Conservation (phyloP, 2,113 vertebrate species). For the Myrmophylax atrothorax region DNA sequence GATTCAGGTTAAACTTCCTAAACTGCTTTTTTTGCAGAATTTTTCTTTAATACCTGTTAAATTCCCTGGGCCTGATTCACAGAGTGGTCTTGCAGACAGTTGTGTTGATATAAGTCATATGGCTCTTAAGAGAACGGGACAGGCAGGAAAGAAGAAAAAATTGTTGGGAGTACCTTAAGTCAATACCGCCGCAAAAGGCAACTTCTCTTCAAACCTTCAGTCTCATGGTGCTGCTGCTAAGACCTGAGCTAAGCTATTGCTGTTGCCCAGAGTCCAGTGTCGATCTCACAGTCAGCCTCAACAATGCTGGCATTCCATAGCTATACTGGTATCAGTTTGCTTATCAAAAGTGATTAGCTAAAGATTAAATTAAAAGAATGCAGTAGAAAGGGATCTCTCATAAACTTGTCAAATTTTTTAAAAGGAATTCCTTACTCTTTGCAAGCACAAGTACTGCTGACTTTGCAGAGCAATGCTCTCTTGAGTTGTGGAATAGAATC, state of each 20-base stretch:
- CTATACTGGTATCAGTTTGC: not conserved
- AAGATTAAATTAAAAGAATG: not conserved
- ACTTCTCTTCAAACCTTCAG: not conserved
- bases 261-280: not conserved
- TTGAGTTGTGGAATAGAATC: not conserved
- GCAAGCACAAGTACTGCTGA: not conserved
- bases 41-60: not conserved
- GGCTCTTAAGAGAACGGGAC: not conserved
- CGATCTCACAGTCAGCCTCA: not conserved
- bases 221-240: not conserved
- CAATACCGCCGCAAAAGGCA: not conserved
- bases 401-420: not conserved
- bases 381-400: not conserved
- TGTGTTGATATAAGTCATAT: not conserved
- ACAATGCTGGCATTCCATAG: not conserved
- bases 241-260: not conserved
- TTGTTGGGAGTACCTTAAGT: not conserved
- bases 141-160: not conserved
- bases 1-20: not conserved
- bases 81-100: not conserved
- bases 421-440: not conserved
- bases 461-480: not conserved
- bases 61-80: not conserved
- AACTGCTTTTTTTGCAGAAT: not conserved
- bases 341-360: not conserved